Evolutionary conservation across 1,140 invertebrate species (phyloP), one percentile per base, ranked within the genome.

Genomic region (Anoplolepis gracilipes): DNA sequence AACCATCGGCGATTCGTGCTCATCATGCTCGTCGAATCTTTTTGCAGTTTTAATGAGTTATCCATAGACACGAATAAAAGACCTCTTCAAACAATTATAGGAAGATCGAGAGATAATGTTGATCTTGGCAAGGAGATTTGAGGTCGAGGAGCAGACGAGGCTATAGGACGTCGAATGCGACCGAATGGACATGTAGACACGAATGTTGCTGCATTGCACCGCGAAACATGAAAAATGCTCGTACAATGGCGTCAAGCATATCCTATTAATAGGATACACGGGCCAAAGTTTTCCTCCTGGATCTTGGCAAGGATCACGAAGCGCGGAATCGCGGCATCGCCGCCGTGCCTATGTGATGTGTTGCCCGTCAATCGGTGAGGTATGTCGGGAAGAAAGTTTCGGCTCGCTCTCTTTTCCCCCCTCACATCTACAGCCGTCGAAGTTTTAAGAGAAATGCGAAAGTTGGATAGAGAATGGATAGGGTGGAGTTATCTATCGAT

Each of bases 361-460:
- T 93, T 91, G 92, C 90, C 93, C 88, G 92, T 94, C 92, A 93
- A 94, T 94, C 91, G 89, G 84, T 91, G 92, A 93, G 87, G 73
- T 91, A 94, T 92, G 92, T 88, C 89, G 85, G 89, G 82, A 91
- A 88, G 92, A 94, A 94, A 94, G 92, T 94, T 94, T 92, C 84
- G 85, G 85, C 88, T 84, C 85, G 62, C 73, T 75, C 87, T 89
- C 87, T 90, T 88, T 87, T 77, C 82, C 85, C 53, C 2, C 72
- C 78, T 30, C 72, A 61, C 59, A 42, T 78, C 86, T 67, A 84
- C 67, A 87, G 62, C 59, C 77, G 79, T 88, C 84, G 86, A 94
- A 94, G 91, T 94, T 94, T 93, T 92, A 91, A 93, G 92, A 93
- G 93, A 93, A 94, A 93, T 93, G 92, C 92, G 91, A 93, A 94